phyloP scores from a whole-genome alignment of 2,888 invertebrate genomes.

The Mantis religiosa region DNA sequence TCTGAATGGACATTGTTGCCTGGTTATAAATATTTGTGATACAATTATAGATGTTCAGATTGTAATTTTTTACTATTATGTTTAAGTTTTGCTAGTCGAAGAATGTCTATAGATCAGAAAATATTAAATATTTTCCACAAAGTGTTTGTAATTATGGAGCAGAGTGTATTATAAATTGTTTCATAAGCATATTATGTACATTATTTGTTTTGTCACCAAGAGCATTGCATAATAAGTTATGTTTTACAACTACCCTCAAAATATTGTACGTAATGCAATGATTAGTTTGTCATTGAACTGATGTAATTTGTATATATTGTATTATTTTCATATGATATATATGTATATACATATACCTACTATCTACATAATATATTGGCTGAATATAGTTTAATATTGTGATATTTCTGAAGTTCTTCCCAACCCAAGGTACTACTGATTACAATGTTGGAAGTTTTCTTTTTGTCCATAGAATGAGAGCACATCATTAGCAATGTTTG shows the following conservation, averaged over 20 bases:
- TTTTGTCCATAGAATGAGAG: too few relatives aligned
- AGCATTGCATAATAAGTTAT: background rate
- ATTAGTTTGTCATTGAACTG: conserved; percentile 6
- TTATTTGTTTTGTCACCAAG: background rate
- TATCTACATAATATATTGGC: conserved; percentile 14
- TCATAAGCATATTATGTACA: background rate
- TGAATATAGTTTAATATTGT: conserved; percentile 4
- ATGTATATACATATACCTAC: background rate
- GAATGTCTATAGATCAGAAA: conserved; percentile 5
- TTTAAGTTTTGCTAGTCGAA: conserved; percentile 7
- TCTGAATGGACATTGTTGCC: background rate
- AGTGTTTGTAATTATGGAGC: conserved; percentile 8
- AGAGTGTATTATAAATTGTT: conserved; percentile 7
- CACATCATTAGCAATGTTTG: too few relatives aligned
- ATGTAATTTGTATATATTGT: conserved; percentile 17
- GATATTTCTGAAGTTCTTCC: background rate
- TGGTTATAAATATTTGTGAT: conserved; percentile 1
- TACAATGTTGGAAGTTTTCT: too few relatives aligned
- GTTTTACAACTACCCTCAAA: background rate
- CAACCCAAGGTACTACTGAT: too few relatives aligned
- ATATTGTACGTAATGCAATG: conserved; percentile 1
- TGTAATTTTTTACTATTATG: background rate
- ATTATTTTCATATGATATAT: conserved; percentile 17
- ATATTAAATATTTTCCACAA: background rate
- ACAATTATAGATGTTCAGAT: background rate